Evolutionary conservation across 2,113 vertebrate species (phyloP).

Genomic region (Aspidoscelis tigris): DNA sequence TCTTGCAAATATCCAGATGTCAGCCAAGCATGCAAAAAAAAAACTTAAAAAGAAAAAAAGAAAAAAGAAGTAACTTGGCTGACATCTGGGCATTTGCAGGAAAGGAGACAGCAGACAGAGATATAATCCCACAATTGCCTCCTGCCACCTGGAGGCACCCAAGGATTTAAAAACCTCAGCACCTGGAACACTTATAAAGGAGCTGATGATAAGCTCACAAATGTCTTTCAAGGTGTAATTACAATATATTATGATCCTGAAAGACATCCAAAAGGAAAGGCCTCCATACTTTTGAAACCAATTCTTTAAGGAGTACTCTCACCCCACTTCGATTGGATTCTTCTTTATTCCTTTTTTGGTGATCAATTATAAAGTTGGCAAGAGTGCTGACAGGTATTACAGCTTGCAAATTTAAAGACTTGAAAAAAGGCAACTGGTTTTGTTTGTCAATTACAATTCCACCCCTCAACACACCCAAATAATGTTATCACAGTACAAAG

Average conservation of each 20-base stretch:
- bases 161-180: not conserved
- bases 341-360: not conserved
- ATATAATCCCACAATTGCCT: too few species aligned
- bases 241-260: slow-evolving; percentile 1
- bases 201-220: not conserved
- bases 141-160: too few species aligned
- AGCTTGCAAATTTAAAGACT: not conserved
- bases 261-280: not conserved
- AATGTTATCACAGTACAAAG: too few species aligned
- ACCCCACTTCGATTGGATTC: not conserved
- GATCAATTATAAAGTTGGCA: slow-evolving; percentile 8
- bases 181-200: not conserved
- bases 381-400: not conserved
- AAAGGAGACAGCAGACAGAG: too few species aligned
- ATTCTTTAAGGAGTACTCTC: not conserved
- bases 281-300: not conserved
- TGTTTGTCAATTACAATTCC: not conserved
- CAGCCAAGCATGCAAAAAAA: too few species aligned
- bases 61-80: too few species aligned
- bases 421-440: not conserved
- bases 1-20: too few species aligned
- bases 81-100: too few species aligned
- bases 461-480: not conserved
- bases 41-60: too few species aligned
- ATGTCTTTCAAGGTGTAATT: slow-evolving; percentile 8